Conservation (phyloP, 1,140 invertebrate genomes). For the Zaprionus taronus region DNA sequence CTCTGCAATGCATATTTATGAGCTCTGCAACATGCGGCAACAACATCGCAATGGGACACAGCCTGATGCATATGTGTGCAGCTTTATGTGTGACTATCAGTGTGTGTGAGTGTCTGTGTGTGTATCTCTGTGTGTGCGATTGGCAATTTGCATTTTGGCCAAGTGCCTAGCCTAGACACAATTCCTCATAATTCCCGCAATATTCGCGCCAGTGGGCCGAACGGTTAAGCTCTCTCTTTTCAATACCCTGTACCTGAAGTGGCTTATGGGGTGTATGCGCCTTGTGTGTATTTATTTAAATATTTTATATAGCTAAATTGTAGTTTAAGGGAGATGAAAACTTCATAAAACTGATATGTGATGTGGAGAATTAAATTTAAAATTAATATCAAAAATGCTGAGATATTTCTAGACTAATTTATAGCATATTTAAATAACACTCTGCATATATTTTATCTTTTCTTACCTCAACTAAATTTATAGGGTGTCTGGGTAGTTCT, state of each 20-base stretch:
- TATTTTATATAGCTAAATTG: neutral
- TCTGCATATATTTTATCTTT: neutral
- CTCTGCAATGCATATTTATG: slow-evolving; percentile 75
- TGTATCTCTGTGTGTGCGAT: slow-evolving; percentile 15
- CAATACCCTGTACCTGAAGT: slow-evolving; percentile 5
- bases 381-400: too few relatives aligned
- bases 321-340: neutral
- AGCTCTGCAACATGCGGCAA: slow-evolving; percentile 43
- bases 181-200: slow-evolving; percentile 74
- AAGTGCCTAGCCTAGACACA: slow-evolving; percentile 69
- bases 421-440: neutral
- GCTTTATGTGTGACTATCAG: too few relatives aligned
- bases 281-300: neutral
- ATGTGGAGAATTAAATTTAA: too few relatives aligned
- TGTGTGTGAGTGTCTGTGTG: neutral
- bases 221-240: slow-evolving; percentile 51
- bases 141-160: slow-evolving; percentile 72
- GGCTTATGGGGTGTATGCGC: neutral
- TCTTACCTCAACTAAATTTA: neutral
- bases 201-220: slow-evolving; percentile 35
- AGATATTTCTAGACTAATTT: neutral
- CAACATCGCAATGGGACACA: slow-evolving; percentile 28
- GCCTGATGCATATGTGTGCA: slow-evolving; percentile 11
- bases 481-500: neutral
- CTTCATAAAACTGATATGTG: too few relatives aligned